Conservation (phyloP, 35 echinoderm and acorn worm genomes). For the Hemicentrotus pulcherrimus region DNA sequence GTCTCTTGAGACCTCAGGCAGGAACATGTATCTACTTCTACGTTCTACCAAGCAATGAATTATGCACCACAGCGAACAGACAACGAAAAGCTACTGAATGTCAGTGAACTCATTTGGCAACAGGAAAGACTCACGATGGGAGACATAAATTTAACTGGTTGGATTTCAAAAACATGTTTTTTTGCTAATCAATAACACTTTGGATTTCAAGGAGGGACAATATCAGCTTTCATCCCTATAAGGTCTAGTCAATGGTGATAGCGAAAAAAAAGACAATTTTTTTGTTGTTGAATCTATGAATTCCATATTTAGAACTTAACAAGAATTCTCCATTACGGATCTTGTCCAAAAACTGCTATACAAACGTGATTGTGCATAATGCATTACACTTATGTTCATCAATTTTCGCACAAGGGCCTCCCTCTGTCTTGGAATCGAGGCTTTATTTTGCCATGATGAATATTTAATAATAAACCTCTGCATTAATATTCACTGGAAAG, state of each 20-base stretch:
- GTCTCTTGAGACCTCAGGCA: neutral
- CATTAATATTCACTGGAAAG: neutral
- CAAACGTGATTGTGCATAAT: neutral
- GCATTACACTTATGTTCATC: too few species aligned
- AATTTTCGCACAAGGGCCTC: neutral
- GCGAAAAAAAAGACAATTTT: too few species aligned
- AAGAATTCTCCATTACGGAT: too few species aligned
- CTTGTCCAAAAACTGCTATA: neutral
- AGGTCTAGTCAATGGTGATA: too few species aligned
- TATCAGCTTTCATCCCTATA: too few species aligned
- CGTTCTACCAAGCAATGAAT: neutral
- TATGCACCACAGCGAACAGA: neutral
- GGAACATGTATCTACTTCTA: neutral
- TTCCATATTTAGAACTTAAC: too few species aligned
- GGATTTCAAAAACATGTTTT: neutral
- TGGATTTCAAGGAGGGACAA: too few species aligned
- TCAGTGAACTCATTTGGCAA: neutral
- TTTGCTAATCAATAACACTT: too few species aligned
- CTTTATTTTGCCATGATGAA: neutral
- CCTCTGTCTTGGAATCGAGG: neutral
- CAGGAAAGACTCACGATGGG: neutral
- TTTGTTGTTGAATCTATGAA: too few species aligned
- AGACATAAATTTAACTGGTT: neutral
- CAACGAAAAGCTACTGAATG: neutral
- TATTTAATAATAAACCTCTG: neutral